Percentiles rank a stretch among this genome's conserved stretches.
phyloP scores from a whole-genome alignment of 2,888 invertebrate genomes.

The Parochlus steinenii region DNA sequence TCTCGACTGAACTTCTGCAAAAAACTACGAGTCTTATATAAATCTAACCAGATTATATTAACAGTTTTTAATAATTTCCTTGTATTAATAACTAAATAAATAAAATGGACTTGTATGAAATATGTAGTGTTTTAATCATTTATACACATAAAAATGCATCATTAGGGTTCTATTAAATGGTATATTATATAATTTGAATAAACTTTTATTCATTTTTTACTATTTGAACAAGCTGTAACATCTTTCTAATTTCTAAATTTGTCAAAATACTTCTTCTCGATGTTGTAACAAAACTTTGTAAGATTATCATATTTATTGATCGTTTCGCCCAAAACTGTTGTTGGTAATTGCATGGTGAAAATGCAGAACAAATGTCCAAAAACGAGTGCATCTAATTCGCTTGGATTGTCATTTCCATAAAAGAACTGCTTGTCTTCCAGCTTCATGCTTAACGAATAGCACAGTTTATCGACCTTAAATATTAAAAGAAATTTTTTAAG shows the following conservation, averaged over 20 bases:
- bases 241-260: slow-evolving; percentile 9
- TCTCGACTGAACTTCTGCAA: too few relatives aligned
- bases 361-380: slow-evolving; percentile 96
- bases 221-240: too few relatives aligned
- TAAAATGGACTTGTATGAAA: too few relatives aligned
- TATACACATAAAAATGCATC: too few relatives aligned
- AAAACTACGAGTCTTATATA: too few relatives aligned
- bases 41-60: too few relatives aligned
- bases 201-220: slow-evolving; percentile 13
- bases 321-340: slow-evolving; percentile 61
- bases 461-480: slow-evolving; percentile 41
- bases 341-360: slow-evolving; percentile 75
- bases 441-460: slow-evolving; percentile 70
- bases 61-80: too few relatives aligned
- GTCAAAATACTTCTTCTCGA: slow-evolving; percentile 65
- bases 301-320: slow-evolving; percentile 61
- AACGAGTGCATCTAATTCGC: slow-evolving; percentile 87
- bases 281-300: slow-evolving; percentile 62
- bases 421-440: slow-evolving; percentile 68
- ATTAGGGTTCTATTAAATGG: too few relatives aligned
- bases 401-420: slow-evolving; percentile 70
- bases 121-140: too few relatives aligned
- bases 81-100: too few relatives aligned
- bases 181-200: too few relatives aligned
- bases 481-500: too few relatives aligned